phyloP scores from a whole-genome alignment of 2,888 invertebrate species.

The Drosophila tanythrix region DNA sequence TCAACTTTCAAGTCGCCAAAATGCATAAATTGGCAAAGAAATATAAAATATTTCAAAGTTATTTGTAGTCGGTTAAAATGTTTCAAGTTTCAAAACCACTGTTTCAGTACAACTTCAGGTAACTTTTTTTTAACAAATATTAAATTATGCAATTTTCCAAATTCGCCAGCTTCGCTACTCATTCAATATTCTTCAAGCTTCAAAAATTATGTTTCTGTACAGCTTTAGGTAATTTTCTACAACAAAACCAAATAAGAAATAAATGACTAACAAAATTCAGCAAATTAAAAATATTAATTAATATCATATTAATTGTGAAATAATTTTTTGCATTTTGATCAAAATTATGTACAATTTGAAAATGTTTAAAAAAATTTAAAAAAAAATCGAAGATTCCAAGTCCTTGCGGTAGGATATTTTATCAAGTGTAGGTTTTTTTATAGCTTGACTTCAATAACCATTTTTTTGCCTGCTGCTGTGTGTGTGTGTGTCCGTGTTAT shows the following conservation, averaged over 20 bases:
- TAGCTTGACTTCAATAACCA: slow-evolving; percentile 4
- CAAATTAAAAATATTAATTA: neutral
- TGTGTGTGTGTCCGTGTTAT: slow-evolving; percentile 9
- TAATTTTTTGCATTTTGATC: neutral
- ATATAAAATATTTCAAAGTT: no score
- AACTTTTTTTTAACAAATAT: neutral
- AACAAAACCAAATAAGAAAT: neutral
- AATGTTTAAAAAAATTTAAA: neutral
- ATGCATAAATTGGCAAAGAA: no score
- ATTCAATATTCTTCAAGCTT: neutral
- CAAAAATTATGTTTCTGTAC: neutral
- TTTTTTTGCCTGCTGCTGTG: neutral
- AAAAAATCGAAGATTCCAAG: neutral
- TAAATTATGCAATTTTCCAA: neutral
- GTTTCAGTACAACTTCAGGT: no score
- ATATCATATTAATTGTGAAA: no score
- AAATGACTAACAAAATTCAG: neutral
- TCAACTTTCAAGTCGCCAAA: neutral
- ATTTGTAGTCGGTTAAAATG: no score
- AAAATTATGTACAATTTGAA: neutral
- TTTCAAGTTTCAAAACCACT: no score
- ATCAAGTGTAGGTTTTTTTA: slow-evolving; percentile 10
- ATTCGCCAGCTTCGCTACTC: neutral
- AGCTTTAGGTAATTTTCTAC: neutral
- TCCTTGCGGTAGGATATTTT: neutral